These are phyloP conservation scores for Chelonoidis abingdonii DNA, from an alignment of 2,113 vertebrate species.

Conservation along the genomic window DNA sequence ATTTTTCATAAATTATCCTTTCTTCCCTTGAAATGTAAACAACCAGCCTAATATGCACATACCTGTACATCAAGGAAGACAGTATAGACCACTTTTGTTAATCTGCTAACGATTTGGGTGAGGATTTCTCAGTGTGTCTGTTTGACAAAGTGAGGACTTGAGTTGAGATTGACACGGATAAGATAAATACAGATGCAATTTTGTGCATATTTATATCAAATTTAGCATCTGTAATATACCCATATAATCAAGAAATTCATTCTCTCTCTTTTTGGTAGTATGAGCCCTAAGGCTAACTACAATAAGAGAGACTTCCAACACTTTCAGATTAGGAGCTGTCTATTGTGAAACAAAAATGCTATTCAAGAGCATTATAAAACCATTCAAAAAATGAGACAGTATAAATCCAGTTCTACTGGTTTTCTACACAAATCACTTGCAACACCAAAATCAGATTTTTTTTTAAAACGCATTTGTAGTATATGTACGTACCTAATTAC, in stretches of 20 bases:
- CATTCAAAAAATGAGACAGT: neutral
- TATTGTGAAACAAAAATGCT: neutral
- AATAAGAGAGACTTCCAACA: neutral
- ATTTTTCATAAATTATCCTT: neutral
- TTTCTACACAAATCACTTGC: neutral
- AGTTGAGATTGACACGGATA: neutral
- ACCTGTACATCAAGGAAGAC: neutral
- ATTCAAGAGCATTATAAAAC: neutral
- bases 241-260: neutral
- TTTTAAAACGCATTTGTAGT: neutral
- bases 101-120: neutral
- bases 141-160: neutral
- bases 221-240: neutral
- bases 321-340: neutral
- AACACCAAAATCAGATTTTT: neutral
- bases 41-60: rapidly evolving
- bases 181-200: neutral
- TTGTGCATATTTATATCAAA: neutral
- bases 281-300: neutral
- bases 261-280: neutral
- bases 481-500: neutral
- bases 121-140: neutral
- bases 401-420: neutral
- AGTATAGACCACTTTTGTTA: neutral
- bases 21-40: neutral